These are phyloP conservation scores for Pempheris klunzingeri DNA, from an alignment of 2,797 vertebrate species.

Conservation along the genomic window DNA sequence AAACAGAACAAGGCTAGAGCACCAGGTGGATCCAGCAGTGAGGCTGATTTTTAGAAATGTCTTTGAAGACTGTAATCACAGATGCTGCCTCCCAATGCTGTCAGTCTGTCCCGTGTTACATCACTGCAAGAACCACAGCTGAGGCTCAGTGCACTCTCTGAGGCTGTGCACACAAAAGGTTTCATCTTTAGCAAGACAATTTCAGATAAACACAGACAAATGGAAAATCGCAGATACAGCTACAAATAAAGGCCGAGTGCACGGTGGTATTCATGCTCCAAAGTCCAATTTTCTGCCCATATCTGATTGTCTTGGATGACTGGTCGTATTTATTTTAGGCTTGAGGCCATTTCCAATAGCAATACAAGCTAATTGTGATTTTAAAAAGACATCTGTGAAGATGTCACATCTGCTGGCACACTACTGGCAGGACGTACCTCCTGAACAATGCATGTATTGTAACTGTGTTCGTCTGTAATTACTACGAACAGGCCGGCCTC, in stretches of 20 bases:
- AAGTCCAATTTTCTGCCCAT: slow-evolving; percentile 2
- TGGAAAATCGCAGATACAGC: neutral
- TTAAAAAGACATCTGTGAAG: slow-evolving; percentile 6
- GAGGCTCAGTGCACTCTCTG: slow-evolving; percentile 7
- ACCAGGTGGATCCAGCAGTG: slow-evolving; percentile 70
- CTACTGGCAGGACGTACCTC: slow-evolving; percentile 8
- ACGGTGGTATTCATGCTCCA: neutral
- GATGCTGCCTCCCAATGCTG: slow-evolving; percentile 45
- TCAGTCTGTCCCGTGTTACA: slow-evolving; percentile 53
- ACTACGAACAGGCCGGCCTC: slow-evolving; percentile 31
- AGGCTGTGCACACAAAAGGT: slow-evolving; percentile 15
- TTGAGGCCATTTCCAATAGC: neutral
- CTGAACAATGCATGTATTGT: slow-evolving; percentile 35
- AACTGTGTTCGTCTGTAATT: slow-evolving; percentile 48
- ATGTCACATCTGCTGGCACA: slow-evolving; percentile 18
- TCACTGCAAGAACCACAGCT: slow-evolving; percentile 37
- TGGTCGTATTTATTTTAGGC: slow-evolving; percentile 2
- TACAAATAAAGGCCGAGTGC: slow-evolving; percentile 3
- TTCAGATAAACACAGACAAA: slow-evolving; percentile 27
- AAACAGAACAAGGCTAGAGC: slow-evolving; percentile 60
- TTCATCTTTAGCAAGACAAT: slow-evolving; percentile 11
- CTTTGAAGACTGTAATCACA: slow-evolving; percentile 69
- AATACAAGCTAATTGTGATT: neutral
- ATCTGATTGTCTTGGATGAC: slow-evolving; percentile 28
- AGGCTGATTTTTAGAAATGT: slow-evolving; percentile 67